A percentile compares a stretch with the other conserved stretches of the same genome.
Evolutionary conservation across 2,888 invertebrate genomes (phyloP).

Genomic region (Spatulosminthurus flaviceps): DNA sequence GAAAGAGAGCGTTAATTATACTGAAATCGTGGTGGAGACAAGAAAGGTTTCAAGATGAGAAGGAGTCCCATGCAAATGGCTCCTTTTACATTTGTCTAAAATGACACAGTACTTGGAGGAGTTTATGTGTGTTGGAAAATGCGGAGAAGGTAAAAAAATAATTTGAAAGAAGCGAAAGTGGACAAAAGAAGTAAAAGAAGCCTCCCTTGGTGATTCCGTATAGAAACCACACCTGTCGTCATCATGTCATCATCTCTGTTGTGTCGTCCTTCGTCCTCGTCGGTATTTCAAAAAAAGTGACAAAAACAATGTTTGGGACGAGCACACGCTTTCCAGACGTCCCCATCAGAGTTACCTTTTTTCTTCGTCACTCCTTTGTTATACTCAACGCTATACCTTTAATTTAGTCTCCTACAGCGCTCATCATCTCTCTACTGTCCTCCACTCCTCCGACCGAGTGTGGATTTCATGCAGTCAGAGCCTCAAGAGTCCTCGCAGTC

Average conservation of each 20-base stretch:
- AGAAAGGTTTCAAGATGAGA: background rate
- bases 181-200: slow-evolving; percentile 33
- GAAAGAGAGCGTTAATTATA: slow-evolving; percentile 23
- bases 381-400: background rate
- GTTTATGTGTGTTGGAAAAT: background rate
- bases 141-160: background rate
- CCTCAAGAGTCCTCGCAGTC: background rate
- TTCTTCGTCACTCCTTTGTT: background rate
- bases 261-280: slow-evolving; percentile 28
- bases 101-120: background rate
- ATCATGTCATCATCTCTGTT: slow-evolving; percentile 49
- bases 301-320: slow-evolving; percentile 44
- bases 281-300: slow-evolving; percentile 44
- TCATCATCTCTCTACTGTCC: background rate
- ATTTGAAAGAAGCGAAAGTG: slow-evolving; percentile 30
- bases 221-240: slow-evolving; percentile 50
- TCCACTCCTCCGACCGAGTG: too few relatives aligned
- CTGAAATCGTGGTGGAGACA: background rate
- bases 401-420: background rate
- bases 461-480: too few relatives aligned
- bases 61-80: background rate
- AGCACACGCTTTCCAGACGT: slow-evolving; percentile 45
- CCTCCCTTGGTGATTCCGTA: slow-evolving; percentile 34
- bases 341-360: slow-evolving; percentile 12
- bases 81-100: background rate